A percentile compares a stretch with the other conserved stretches of the same genome.
These are phyloP conservation scores for Sinohyriopsis cumingii DNA, from an alignment of 2,888 invertebrate genomes.

Conservation along the genomic window DNA sequence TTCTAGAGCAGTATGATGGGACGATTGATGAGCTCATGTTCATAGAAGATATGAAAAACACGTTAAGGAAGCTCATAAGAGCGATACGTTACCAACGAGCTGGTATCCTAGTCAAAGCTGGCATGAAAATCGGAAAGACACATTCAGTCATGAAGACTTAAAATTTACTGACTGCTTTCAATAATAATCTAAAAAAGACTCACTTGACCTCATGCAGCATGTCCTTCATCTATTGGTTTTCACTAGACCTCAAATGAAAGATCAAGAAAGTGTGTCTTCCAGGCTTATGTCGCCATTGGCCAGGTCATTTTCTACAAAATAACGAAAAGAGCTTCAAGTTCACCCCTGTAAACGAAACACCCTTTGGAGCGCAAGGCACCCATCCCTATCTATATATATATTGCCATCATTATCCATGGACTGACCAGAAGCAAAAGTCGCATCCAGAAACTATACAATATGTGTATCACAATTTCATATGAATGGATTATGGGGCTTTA, in stretches of 20 bases:
- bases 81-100: not conserved
- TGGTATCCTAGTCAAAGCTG: slow-evolving; percentile 2
- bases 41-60: slow-evolving; percentile 14
- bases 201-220: slow-evolving; percentile 8
- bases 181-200: slow-evolving; percentile 7
- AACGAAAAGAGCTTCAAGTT: not conserved
- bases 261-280: not conserved
- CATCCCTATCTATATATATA: slow-evolving; percentile 11
- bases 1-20: slow-evolving; percentile 12
- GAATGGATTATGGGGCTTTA: slow-evolving; percentile 18
- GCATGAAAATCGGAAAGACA: not conserved
- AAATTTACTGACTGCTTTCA: slow-evolving; percentile 11
- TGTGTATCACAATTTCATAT: slow-evolving; percentile 9
- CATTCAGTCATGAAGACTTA: slow-evolving; percentile 6
- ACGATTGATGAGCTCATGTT: slow-evolving; percentile 9
- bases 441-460: not conserved
- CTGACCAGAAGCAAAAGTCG: slow-evolving; percentile 7
- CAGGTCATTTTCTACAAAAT: not conserved
- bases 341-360: slow-evolving; percentile 3
- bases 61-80: slow-evolving; percentile 5
- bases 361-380: slow-evolving; percentile 6
- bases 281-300: not conserved
- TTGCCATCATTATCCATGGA: slow-evolving; percentile 5
- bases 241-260: not conserved
- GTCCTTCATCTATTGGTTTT: not conserved